Conservation (phyloP, 2,797 vertebrate species). For the Alauda arvensis region DNA sequence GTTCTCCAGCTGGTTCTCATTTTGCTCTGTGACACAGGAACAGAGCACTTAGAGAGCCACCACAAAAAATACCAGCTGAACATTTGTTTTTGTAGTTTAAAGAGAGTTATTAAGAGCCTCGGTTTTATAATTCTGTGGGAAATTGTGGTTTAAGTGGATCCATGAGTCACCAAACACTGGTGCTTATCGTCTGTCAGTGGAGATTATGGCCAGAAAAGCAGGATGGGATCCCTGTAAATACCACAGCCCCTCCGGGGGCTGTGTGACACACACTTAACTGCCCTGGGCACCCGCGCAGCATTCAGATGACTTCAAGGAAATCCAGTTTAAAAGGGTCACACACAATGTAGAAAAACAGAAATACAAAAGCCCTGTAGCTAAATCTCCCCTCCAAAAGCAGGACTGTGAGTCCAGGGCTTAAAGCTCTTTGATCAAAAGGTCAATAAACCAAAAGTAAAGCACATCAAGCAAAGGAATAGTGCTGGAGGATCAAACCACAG, state of each 20-base stretch:
- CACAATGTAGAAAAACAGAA: not conserved
- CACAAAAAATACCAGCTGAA: constrained; percentile 42
- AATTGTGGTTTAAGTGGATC: constrained; percentile 51
- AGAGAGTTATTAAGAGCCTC: constrained; percentile 46
- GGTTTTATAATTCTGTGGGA: constrained; percentile 47
- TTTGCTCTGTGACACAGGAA: constrained; percentile 43
- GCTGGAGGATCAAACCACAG: not conserved
- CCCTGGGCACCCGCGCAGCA: not conserved
- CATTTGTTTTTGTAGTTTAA: constrained; percentile 46
- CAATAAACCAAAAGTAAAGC: not conserved
- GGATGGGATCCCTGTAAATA: not conserved
- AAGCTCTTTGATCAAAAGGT: not conserved
- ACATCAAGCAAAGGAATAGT: not conserved
- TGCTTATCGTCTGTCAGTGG: constrained; percentile 33
- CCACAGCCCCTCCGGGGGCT: not conserved
- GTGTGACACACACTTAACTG: not conserved
- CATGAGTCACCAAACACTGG: constrained; percentile 37
- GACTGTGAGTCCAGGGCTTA: not conserved
- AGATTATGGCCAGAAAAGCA: constrained; percentile 16
- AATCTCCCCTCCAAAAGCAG: not conserved
- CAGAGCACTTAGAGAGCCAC: constrained; percentile 33
- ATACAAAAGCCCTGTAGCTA: not conserved
- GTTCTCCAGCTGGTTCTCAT: constrained; percentile 45
- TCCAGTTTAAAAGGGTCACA: not conserved
- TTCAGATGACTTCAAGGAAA: constrained; percentile 46